These are phyloP conservation scores for Oreochromis niloticus DNA, from an alignment of 2,113 vertebrate species.

Conservation along the genomic window DNA sequence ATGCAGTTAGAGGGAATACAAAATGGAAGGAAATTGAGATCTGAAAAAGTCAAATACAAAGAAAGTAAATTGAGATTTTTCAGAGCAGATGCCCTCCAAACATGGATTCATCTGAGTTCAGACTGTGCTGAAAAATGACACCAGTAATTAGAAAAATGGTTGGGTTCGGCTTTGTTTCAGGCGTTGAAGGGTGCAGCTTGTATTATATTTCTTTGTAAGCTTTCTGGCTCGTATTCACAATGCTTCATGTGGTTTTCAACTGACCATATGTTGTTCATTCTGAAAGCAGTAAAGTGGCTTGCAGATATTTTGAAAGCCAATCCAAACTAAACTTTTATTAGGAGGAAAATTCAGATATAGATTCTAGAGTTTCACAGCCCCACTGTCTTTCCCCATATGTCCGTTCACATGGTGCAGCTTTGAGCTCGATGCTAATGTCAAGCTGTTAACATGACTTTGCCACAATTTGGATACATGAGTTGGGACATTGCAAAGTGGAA, in stretches of 20 bases:
- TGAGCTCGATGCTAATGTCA: background rate
- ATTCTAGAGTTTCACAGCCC: background rate
- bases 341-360: background rate
- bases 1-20: slow-evolving; percentile 19
- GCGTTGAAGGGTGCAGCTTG: background rate
- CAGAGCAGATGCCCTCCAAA: slow-evolving; percentile 33
- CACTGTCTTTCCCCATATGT: background rate
- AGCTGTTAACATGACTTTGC: background rate
- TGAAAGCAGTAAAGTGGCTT: background rate
- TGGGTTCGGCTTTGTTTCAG: slow-evolving; percentile 7
- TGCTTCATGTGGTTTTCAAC: background rate
- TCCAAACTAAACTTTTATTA: background rate
- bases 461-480: background rate
- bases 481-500: background rate
- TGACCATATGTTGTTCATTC: background rate
- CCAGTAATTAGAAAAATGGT: slow-evolving; percentile 28
- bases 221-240: background rate
- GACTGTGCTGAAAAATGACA: slow-evolving; percentile 21
- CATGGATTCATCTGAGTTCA: background rate
- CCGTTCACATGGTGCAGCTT: background rate
- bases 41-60: slow-evolving; percentile 38
- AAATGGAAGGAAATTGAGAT: slow-evolving; percentile 38
- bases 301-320: background rate
- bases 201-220: background rate
- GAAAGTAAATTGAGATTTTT: slow-evolving; percentile 6